Conservation (phyloP, 2,113 vertebrate species). For the Pedionomus torquatus region DNA sequence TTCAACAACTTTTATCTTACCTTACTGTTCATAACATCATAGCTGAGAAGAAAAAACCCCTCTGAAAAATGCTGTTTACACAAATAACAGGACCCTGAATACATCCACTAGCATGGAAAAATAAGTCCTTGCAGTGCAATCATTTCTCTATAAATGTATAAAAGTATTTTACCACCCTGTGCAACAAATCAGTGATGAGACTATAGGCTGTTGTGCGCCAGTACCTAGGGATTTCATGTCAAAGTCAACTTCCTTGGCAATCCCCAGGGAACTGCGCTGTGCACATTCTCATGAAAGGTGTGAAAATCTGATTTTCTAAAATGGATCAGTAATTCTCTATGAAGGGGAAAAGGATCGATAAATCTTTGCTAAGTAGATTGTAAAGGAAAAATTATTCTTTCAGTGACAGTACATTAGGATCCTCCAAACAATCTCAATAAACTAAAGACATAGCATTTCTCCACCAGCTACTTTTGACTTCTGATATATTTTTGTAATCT, state of each 20-base stretch:
- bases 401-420: conserved; percentile 95
- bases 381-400: conserved; percentile 92
- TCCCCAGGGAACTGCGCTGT: conserved; percentile 84
- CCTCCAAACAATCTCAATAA: conserved; percentile 94
- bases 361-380: conserved; percentile 99
- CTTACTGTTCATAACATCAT: conserved; percentile 73
- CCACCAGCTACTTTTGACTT: conserved; percentile 86
- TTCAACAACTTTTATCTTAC: conserved; percentile 83
- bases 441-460: conserved; percentile 86
- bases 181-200: conserved; percentile 82
- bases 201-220: conserved; percentile 63
- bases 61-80: conserved; percentile 76
- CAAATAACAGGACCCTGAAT: conserved; percentile 77
- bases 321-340: conserved; percentile 99
- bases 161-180: conserved; percentile 82
- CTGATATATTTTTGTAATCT: conserved; percentile 83
- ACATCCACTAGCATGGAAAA: conserved; percentile 72
- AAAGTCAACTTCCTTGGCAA: conserved; percentile 89
- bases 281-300: conserved; percentile 94
- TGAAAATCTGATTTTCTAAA: conserved; percentile 99
- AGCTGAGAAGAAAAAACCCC: conserved; percentile 29
- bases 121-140: conserved; percentile 78
- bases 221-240: conserved; percentile 82
- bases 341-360: conserved; percentile 96
- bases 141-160: conserved; percentile 80